Evolutionary conservation across 2,888 invertebrate genomes (phyloP).

Genomic region (Nebria brevicollis): DNA sequence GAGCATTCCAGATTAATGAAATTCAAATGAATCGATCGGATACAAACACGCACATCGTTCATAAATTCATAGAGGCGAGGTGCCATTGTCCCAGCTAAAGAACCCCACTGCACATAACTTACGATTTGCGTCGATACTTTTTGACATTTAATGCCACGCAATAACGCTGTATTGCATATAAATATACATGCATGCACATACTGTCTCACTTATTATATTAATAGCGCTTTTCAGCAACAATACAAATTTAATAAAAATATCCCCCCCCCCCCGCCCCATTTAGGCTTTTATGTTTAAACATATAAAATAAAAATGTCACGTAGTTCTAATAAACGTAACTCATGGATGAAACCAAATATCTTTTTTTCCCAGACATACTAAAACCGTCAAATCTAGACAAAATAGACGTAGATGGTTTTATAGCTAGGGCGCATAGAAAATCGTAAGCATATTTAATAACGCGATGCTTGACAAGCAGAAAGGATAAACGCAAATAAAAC

Average conservation of each 20-base stretch:
- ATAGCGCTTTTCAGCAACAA: neutral
- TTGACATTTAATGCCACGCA: constrained; percentile 13
- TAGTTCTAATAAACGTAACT: neutral
- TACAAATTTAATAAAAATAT: neutral
- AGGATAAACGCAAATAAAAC: constrained; percentile 8
- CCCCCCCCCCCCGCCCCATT: too few species aligned
- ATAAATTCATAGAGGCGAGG: neutral
- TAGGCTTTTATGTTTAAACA: too few species aligned
- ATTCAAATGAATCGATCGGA: constrained; percentile 24
- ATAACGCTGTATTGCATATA: constrained; percentile 18
- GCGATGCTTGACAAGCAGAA: neutral
- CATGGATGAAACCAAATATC: neutral
- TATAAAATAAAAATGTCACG: neutral
- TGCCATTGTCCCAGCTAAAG: constrained; percentile 14
- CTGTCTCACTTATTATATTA: neutral
- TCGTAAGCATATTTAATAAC: neutral
- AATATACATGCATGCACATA: neutral
- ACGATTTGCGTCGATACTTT: neutral
- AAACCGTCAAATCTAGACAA: constrained; percentile 4
- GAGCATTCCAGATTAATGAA: constrained; percentile 27
- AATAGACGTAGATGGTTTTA: neutral
- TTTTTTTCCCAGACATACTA: neutral
- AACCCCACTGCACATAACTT: constrained; percentile 7
- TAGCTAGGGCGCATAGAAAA: neutral
- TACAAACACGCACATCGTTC: constrained; percentile 18